These are phyloP conservation scores for Nudaria mundana DNA, from an alignment of 2,888 invertebrate genomes.

Conservation along the genomic window DNA sequence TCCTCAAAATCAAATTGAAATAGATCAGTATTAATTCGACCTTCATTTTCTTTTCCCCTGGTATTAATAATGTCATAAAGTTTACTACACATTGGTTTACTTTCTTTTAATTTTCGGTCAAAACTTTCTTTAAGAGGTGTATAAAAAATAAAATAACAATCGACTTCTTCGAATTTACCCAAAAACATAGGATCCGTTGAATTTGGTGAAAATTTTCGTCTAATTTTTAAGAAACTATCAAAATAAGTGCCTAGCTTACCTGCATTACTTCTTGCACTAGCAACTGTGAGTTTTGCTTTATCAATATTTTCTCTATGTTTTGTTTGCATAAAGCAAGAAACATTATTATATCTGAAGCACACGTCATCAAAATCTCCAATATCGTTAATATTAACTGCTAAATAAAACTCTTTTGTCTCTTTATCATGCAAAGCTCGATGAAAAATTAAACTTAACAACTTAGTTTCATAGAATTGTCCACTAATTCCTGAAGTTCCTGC, in stretches of 20 bases:
- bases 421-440: slow-evolving; percentile 35
- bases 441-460: slow-evolving; percentile 36
- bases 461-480: slow-evolving; percentile 37
- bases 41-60: slow-evolving; percentile 5
- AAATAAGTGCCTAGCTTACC: slow-evolving; percentile 39
- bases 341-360: slow-evolving; percentile 35
- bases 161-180: slow-evolving; percentile 29
- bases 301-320: slow-evolving; percentile 40
- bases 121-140: slow-evolving; percentile 38
- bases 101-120: slow-evolving; percentile 16
- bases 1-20: slow-evolving; percentile 37
- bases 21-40: slow-evolving; percentile 6
- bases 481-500: slow-evolving; percentile 30
- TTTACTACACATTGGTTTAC: slow-evolving; percentile 22
- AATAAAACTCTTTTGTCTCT: slow-evolving; percentile 31
- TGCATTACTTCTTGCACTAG: slow-evolving; percentile 26
- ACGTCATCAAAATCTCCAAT: slow-evolving; percentile 46
- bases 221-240: slow-evolving; percentile 42
- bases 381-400: slow-evolving; percentile 39
- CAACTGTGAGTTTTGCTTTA: slow-evolving; percentile 33
- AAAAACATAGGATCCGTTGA: slow-evolving; percentile 34
- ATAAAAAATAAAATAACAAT: slow-evolving; percentile 39
- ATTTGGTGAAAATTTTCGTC: slow-evolving; percentile 28
- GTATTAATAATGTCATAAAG: slow-evolving; percentile 34
- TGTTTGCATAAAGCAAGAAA: slow-evolving; percentile 39